Evolutionary conservation across 2,888 invertebrate species (phyloP), one percentile per base, ranked within the genome.

Genomic region (Ecdyonurus torrentis): DNA sequence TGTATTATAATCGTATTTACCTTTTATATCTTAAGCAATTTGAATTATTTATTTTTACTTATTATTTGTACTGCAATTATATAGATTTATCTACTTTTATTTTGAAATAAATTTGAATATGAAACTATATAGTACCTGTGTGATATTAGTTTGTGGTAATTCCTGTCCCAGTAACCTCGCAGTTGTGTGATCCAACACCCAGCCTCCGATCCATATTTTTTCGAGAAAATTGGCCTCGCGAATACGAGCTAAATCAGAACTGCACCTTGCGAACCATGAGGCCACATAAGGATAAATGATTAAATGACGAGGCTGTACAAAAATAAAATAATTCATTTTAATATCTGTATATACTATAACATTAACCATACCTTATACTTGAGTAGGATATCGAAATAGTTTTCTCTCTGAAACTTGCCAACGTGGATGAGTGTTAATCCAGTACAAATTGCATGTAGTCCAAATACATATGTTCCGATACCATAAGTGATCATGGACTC

Each of bases 341-440:
- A 10, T 5, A 10, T 5, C 37, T 37, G 5, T 10, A 10, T n/a
- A n/a, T n/a, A n/a, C n/a, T n/a, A n/a, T n/a, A n/a, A n/a, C n/a
- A n/a, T n/a, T n/a, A n/a, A n/a, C n/a, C n/a, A n/a, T n/a, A 55
- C 55, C 55, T 55, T 55, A 22, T 55, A 55, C 7, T 55, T n/a
- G 55, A 55, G n/a, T 5, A 55, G n/a, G 3, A 55, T 5, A 18
- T 55, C 15, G n/a, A 55, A 55, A 22, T 20, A 55, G 22, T 20
- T 55, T 7, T n/a, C n/a, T 22, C 22, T n/a, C 15, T 7, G 3
- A 55, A 20, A 55, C 22, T 55, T 55, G 55, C 19, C 55, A 22
- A 55, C n/a, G 20, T 55, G 10, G 55, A 10, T 10, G 22, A 55
- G 5, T 5, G 55, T 55, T 5, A n/a, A 7, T 20, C 55, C 55